A percentile compares a stretch with the other conserved stretches of the same genome.
Conservation (phyloP, 2,113 vertebrate species). For the Phycodurus eques region DNA sequence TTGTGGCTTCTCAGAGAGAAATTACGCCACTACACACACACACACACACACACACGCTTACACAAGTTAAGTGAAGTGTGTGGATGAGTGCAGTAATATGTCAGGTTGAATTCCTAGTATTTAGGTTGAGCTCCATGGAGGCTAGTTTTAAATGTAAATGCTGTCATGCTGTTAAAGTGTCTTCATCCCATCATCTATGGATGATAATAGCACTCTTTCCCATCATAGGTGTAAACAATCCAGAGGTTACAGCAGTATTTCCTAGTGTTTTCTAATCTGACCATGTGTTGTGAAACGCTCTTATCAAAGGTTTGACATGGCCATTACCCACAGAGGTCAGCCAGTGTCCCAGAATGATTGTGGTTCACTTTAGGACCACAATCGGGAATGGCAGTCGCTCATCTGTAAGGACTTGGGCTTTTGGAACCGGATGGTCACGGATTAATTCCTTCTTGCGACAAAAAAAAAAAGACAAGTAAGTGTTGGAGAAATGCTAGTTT, state of each 20-base stretch:
- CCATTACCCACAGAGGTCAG: background rate
- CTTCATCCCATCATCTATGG: conserved; percentile 36
- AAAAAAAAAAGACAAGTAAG: background rate
- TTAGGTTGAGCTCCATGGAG: conserved; percentile 52
- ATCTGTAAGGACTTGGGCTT: background rate
- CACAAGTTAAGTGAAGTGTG: conserved; percentile 36
- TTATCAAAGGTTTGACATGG: background rate
- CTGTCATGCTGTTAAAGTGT: conserved; percentile 50
- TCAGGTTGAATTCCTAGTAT: conserved; percentile 50
- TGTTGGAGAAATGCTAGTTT: background rate
- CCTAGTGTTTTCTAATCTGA: background rate
- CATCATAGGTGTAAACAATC: conserved; percentile 11
- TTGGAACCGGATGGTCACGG: background rate
- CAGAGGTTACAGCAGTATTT: background rate
- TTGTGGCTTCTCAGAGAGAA: conserved; percentile 35
- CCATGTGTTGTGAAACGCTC: background rate
- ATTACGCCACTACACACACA: conserved; percentile 12
- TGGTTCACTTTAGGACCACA: background rate
- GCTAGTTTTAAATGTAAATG: conserved; percentile 45
- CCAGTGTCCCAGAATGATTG: conserved; percentile 1
- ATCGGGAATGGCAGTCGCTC: background rate
- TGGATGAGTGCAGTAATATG: conserved; percentile 33
- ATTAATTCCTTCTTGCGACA: background rate
- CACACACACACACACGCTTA: background rate
- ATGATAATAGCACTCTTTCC: background rate